Base-by-base conservation (phyloP, 2,888 invertebrate genomes). In the Clostera curtula region DNA sequence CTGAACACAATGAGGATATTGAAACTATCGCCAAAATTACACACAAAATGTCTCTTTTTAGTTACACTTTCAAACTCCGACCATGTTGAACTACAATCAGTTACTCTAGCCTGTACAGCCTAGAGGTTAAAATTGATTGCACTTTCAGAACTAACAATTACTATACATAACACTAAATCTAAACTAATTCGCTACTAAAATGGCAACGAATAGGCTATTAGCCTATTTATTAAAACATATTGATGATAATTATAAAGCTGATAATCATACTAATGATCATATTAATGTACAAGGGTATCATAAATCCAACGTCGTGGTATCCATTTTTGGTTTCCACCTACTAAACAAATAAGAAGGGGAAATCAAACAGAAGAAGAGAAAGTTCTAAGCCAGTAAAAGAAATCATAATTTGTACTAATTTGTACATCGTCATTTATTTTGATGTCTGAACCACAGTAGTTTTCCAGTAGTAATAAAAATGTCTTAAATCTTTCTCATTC, bases 1-100 rank as follows among this genome's bases (percentile, higher is more conserved):
- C 72, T 34, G 39, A 26, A 33, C 24, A 5, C 21, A 18, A 17
- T 18, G 17, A 22, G 8, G 8, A 14, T n/a, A n/a, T n/a, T n/a
- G 2, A 24, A 8, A 22, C 11, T 15, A 21, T 26, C 23, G 23
- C 14, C 18, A 9, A 17, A 13, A 18, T 20, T 17, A 16, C 19
- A 2, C 2, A 16, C 25, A 24, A 24, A 24, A 22, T 5, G 12
- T n/a, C n/a, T n/a, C 23, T 8, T 12, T 18, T 6, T 31, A 29
- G 64, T 72, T 72, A 71, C 39, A 65, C 67, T 61, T 47, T 73
- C 66, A 65, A 72, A 71, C 67, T 36, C 57, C 39, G 58, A 62
- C 48, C 63, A 41, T 32, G 30, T 36, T 27, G 20, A 3, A 27
- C 28, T 14, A 36, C 31, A 39, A 33, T 21, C 25, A 5, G 22